Conservation (phyloP, 2,888 invertebrate species). For the Ecdyonurus torrentis region DNA sequence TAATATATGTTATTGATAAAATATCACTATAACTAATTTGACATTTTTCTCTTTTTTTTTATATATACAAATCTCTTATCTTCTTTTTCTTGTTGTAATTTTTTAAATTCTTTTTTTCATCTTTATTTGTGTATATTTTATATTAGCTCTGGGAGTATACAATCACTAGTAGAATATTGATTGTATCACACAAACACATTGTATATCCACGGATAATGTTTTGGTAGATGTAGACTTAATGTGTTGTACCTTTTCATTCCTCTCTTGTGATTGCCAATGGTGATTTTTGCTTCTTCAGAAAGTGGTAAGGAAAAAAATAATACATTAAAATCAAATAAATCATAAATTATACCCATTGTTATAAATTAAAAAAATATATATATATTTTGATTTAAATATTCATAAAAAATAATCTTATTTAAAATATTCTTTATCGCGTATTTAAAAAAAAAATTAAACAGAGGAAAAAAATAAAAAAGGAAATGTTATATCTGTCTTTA, state of each 20-base stretch:
- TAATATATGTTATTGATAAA: no score
- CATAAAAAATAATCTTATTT: no score
- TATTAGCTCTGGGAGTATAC: not conserved
- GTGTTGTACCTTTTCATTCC: conserved; percentile 14
- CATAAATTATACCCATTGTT: conserved; percentile 4
- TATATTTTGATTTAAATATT: not conserved
- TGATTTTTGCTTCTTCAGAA: conserved; percentile 4
- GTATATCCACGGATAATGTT: not conserved
- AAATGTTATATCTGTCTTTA: no score
- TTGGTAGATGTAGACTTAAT: conserved; percentile 17
- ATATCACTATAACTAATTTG: no score
- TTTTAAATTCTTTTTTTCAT: no score
- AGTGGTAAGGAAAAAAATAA: conserved; percentile 3
- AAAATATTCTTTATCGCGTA: no score
- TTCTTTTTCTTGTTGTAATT: no score
- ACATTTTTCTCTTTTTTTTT: no score
- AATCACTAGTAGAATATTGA: not conserved
- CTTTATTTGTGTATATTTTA: no score
- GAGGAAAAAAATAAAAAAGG: no score
- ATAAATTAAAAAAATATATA: not conserved
- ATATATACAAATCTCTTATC: no score
- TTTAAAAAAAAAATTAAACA: no score
- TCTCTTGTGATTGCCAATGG: conserved; percentile 1
- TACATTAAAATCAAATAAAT: not conserved
- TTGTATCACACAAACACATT: conserved; percentile 7